A percentile compares a stretch with the other conserved stretches of the same genome.
Conservation (phyloP, 2,797 vertebrate species). For the Melanotaenia trifasciata region DNA sequence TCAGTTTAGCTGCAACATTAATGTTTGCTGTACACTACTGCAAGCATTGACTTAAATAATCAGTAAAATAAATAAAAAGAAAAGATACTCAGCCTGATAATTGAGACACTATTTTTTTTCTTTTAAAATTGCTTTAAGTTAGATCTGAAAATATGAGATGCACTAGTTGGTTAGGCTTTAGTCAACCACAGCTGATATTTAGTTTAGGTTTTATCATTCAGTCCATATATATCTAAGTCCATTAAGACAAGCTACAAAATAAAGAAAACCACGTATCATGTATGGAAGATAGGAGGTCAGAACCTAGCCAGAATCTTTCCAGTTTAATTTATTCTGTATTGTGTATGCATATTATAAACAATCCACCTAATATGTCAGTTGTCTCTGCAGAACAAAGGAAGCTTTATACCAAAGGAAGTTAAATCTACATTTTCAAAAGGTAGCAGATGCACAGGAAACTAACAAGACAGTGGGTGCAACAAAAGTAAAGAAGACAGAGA, state of each 20-base stretch:
- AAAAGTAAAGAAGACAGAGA: constrained; percentile 17
- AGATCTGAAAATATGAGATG: too few species aligned
- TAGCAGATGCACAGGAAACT: constrained; percentile 1
- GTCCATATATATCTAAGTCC: neutral
- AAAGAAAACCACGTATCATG: too few species aligned
- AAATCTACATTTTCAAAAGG: neutral
- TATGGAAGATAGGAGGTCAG: neutral
- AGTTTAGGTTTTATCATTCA: neutral
- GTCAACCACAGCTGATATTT: too few species aligned
- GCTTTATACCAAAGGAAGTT: neutral
- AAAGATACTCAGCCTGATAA: too few species aligned
- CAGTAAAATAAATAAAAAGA: too few species aligned
- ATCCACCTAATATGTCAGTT: neutral
- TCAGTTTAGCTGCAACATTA: neutral
- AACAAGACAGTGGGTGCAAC: neutral
- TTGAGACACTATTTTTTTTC: too few species aligned
- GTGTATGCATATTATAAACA: neutral
- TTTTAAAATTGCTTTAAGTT: too few species aligned
- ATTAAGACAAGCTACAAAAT: neutral
- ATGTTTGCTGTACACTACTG: neutral
- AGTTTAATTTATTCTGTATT: neutral
- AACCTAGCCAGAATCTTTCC: neutral
- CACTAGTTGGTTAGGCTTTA: too few species aligned
- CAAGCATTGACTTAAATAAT: neutral
- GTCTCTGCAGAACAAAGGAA: neutral